Percentiles rank a stretch among this genome's conserved stretches.
These are phyloP conservation scores for Dallia pectoralis DNA, from an alignment of 2,797 vertebrate genomes.

Conservation along the genomic window DNA sequence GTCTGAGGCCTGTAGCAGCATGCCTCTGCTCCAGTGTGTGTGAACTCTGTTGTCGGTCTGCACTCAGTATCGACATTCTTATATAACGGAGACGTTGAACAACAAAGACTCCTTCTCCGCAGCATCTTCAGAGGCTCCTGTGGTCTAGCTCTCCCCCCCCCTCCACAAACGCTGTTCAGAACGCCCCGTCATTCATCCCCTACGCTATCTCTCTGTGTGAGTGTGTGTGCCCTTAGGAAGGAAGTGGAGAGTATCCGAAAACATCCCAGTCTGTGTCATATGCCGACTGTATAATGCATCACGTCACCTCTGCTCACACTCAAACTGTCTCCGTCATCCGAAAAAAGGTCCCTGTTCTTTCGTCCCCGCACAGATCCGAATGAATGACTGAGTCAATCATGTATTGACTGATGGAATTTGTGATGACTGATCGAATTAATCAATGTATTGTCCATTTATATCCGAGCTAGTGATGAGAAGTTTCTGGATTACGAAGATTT, in stretches of 20 bases:
- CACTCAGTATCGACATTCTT: conserved; percentile 9
- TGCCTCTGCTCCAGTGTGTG: background rate
- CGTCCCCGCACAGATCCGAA: too few relatives aligned
- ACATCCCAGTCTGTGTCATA: background rate
- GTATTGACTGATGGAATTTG: background rate
- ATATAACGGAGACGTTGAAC: conserved; percentile 10
- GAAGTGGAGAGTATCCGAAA: background rate
- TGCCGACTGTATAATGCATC: background rate
- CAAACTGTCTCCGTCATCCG: too few relatives aligned
- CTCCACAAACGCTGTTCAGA: background rate
- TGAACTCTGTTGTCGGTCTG: background rate
- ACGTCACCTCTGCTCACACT: background rate
- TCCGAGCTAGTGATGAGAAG: background rate
- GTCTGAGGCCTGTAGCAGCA: background rate
- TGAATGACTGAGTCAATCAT: too few relatives aligned
- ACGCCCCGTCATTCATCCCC: background rate
- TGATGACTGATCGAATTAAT: too few relatives aligned
- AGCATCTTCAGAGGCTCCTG: background rate
- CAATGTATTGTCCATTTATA: background rate
- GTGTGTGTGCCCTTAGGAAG: background rate
- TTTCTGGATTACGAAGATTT: too few relatives aligned
- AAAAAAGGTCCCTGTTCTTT: too few relatives aligned
- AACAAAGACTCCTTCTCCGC: conserved; percentile 6
- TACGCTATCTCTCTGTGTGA: background rate
- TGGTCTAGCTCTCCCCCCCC: background rate